Conservation (phyloP, 2,888 invertebrate genomes). For the Sialis fuliginosa region DNA sequence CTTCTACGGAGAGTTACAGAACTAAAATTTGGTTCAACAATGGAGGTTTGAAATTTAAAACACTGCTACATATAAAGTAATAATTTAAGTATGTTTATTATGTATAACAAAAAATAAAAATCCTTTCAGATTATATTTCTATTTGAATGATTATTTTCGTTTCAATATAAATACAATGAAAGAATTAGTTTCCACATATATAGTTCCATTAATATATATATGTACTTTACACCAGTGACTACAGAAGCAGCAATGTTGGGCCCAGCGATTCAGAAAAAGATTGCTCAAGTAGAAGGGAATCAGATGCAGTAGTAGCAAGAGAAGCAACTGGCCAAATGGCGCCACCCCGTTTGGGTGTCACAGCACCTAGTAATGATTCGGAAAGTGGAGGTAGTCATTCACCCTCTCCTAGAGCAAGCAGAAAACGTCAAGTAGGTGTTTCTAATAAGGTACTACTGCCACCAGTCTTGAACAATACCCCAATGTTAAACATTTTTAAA, state of each 20-base stretch:
- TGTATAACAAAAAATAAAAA: too few species aligned
- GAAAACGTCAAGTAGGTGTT: conserved; percentile 49
- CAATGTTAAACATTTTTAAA: too few species aligned
- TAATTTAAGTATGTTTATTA: too few species aligned
- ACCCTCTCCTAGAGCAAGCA: conserved; percentile 66
- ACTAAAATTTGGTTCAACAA: too few species aligned
- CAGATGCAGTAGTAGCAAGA: conserved; percentile 26
- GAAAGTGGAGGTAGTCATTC: conserved; percentile 79
- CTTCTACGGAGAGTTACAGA: too few species aligned
- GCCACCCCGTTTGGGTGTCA: conserved; percentile 42
- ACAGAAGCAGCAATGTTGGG: conserved; percentile 77
- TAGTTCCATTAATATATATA: too few species aligned
- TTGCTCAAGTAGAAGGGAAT: conserved; percentile 55
- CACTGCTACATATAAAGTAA: too few species aligned
- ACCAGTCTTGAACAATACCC: too few species aligned
- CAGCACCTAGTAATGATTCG: conserved; percentile 54
- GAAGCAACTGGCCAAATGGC: conserved; percentile 1
- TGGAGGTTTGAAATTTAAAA: too few species aligned
- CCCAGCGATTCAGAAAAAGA: conserved; percentile 83
- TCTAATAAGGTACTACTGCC: too few species aligned
- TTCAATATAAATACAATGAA: neutral
- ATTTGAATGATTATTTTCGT: neutral
- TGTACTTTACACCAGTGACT: conserved; percentile 49
- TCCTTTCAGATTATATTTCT: neutral
- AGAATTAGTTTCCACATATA: too few species aligned